A percentile compares a stretch with the other conserved stretches of the same genome.
Evolutionary conservation across 2,888 invertebrate species (phyloP).

Genomic region (Melanchra persicariae): DNA sequence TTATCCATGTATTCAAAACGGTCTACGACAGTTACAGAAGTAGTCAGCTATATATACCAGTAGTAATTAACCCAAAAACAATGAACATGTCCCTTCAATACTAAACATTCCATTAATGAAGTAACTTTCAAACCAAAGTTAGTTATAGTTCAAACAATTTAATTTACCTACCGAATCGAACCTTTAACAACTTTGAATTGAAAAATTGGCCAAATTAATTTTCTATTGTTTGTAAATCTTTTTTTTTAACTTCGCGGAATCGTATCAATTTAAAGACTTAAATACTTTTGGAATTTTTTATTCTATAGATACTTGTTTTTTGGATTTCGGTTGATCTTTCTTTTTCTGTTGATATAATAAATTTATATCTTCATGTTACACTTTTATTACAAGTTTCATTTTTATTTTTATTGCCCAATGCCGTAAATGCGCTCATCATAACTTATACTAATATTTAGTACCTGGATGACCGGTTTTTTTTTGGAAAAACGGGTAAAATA

Average conservation of each 20-base stretch:
- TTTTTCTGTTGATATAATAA: too few species aligned
- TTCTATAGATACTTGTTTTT: background rate
- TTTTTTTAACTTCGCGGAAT: background rate
- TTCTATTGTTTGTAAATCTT: background rate
- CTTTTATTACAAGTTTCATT: too few species aligned
- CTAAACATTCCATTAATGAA: conserved; percentile 35
- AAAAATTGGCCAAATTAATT: conserved; percentile 21
- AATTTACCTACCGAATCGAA: conserved; percentile 14
- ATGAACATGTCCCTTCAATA: background rate
- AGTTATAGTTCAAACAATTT: conserved; percentile 23
- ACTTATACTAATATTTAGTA: too few species aligned
- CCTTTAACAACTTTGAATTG: conserved; percentile 3
- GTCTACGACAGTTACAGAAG: too few species aligned
- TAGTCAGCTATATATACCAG: background rate
- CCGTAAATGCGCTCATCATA: too few species aligned
- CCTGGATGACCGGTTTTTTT: too few species aligned
- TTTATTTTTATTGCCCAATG: too few species aligned
- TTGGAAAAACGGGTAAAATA: too few species aligned
- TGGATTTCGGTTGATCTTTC: too few species aligned
- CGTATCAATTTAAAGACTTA: background rate
- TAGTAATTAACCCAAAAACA: background rate
- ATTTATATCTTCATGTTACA: too few species aligned
- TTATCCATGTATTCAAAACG: too few species aligned
- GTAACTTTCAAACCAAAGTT: conserved; percentile 41
- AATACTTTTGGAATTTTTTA: conserved; percentile 1